Evolutionary conservation across 2,113 vertebrate species (phyloP).

Genomic region (Axis porcinus): DNA sequence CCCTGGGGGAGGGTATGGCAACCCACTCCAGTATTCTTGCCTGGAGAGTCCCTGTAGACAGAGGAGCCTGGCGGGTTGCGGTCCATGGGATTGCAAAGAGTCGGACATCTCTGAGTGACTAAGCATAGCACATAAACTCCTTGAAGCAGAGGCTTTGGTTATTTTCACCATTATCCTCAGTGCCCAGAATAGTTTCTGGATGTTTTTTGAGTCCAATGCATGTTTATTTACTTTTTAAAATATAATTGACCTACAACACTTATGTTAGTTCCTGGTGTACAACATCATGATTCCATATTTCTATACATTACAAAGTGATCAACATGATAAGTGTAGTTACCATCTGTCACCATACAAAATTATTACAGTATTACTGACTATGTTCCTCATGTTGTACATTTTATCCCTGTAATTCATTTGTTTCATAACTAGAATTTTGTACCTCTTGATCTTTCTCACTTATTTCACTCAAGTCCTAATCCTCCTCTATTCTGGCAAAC

Average conservation of each 20-base stretch:
- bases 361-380: background rate
- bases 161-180: background rate
- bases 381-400: background rate
- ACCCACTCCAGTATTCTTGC: too few relatives aligned
- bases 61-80: too few relatives aligned
- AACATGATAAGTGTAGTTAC: background rate
- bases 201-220: background rate
- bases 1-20: too few relatives aligned
- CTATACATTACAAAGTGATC: background rate
- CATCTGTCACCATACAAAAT: background rate
- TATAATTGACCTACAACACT: background rate
- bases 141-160: background rate
- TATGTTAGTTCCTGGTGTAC: background rate
- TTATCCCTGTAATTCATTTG: background rate
- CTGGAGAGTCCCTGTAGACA: too few relatives aligned
- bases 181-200: background rate
- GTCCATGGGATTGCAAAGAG: too few relatives aligned
- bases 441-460: background rate
- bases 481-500: background rate
- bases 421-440: background rate
- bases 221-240: background rate
- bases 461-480: background rate
- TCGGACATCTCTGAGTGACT: too few relatives aligned
- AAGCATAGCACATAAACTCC: background rate
- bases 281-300: background rate